phyloP scores from a whole-genome alignment of 1,140 invertebrate genomes.

The Riptortus pedestris region DNA sequence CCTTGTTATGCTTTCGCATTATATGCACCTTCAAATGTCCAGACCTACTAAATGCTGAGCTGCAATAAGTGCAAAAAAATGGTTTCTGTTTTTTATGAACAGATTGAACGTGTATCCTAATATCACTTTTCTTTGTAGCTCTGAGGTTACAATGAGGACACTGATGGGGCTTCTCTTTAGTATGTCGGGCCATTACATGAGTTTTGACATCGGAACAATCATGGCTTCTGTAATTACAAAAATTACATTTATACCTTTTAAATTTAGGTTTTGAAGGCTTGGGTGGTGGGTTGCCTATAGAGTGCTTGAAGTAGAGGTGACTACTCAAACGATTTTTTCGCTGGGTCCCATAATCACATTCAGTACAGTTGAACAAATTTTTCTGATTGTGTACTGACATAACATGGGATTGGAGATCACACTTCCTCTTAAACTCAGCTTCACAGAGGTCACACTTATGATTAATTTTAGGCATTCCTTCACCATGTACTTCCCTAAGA shows the following conservation, averaged over 20 bases:
- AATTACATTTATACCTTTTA: background rate
- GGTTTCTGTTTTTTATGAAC: background rate
- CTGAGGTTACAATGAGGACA: background rate
- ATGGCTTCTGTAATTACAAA: background rate
- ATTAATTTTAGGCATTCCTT: background rate
- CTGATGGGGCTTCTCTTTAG: background rate
- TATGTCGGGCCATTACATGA: background rate
- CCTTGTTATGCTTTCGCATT: background rate
- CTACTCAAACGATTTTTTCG: background rate
- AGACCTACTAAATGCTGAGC: background rate
- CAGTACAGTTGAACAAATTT: background rate
- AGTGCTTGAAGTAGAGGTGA: background rate
- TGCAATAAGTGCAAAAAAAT: background rate
- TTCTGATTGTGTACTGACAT: background rate
- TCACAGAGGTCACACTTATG: background rate
- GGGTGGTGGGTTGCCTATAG: background rate
- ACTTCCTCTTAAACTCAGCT: background rate
- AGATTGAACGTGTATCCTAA: background rate
- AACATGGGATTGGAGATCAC: background rate
- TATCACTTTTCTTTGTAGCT: background rate
- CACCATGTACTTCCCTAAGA: background rate
- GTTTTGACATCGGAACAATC: background rate
- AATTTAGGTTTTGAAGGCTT: background rate
- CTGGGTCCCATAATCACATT: background rate
- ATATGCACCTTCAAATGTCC: background rate